These are phyloP conservation scores for Excalfactoria chinensis DNA, from an alignment of 2,113 vertebrate species.

Conservation along the genomic window DNA sequence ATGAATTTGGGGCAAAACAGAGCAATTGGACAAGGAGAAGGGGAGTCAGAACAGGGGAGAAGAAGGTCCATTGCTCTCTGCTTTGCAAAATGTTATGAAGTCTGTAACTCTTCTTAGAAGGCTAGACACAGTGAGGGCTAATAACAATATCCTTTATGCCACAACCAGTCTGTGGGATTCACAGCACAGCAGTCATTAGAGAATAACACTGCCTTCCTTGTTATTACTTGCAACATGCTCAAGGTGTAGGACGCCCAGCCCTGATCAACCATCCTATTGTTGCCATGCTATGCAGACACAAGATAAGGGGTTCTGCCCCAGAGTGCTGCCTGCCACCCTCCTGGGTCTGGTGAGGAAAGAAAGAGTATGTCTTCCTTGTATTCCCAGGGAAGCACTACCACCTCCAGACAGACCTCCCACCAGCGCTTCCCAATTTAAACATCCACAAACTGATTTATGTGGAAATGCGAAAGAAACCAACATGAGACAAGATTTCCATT, in stretches of 20 bases:
- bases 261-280: neutral
- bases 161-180: neutral
- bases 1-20: neutral
- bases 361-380: neutral
- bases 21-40: slow-evolving; percentile 4
- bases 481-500: neutral
- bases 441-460: neutral
- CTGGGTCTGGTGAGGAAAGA: neutral
- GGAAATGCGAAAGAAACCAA: neutral
- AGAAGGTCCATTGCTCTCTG: neutral
- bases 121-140: neutral
- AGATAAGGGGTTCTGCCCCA: neutral
- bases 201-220: neutral
- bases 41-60: neutral
- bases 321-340: rapidly evolving
- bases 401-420: neutral
- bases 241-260: neutral
- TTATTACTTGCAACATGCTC: neutral
- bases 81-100: neutral
- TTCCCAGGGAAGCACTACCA: neutral
- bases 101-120: neutral
- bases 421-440: neutral
- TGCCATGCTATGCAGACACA: rapidly evolving
- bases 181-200: neutral
- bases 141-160: neutral